Evolutionary conservation across 1,140 invertebrate genomes (phyloP).

Genomic region (Drosophila sturtevanti): DNA sequence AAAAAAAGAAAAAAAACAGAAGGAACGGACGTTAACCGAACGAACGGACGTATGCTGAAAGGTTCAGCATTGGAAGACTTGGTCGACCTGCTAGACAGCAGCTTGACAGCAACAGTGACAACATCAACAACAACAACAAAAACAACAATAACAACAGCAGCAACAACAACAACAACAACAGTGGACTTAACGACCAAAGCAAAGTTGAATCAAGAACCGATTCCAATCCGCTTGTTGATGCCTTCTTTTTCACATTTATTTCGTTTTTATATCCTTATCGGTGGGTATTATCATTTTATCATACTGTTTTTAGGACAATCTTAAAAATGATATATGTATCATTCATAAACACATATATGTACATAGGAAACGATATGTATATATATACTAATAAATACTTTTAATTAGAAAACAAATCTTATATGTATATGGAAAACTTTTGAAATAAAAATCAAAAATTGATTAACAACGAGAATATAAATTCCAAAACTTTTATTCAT

Average conservation of each 20-base stretch:
- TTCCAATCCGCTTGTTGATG: conserved; percentile 47
- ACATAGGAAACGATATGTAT: too few species aligned
- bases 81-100: conserved; percentile 37
- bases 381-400: too few species aligned
- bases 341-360: too few species aligned
- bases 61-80: conserved; percentile 16
- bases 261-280: conserved; percentile 9
- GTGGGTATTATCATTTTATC: background rate
- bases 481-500: too few species aligned
- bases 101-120: conserved; percentile 45
- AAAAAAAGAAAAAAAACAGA: conserved; percentile 35
- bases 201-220: background rate
- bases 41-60: conserved; percentile 38
- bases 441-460: too few species aligned
- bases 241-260: conserved; percentile 17
- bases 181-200: background rate
- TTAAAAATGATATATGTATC: too few species aligned
- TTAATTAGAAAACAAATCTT: too few species aligned
- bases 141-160: conserved; percentile 12
- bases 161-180: conserved; percentile 10
- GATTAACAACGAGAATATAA: too few species aligned
- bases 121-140: conserved; percentile 24
- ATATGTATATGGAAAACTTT: too few species aligned
- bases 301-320: background rate
- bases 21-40: background rate